phyloP scores from a whole-genome alignment of 2,797 vertebrate genomes.

The Sparidentex hasta region DNA sequence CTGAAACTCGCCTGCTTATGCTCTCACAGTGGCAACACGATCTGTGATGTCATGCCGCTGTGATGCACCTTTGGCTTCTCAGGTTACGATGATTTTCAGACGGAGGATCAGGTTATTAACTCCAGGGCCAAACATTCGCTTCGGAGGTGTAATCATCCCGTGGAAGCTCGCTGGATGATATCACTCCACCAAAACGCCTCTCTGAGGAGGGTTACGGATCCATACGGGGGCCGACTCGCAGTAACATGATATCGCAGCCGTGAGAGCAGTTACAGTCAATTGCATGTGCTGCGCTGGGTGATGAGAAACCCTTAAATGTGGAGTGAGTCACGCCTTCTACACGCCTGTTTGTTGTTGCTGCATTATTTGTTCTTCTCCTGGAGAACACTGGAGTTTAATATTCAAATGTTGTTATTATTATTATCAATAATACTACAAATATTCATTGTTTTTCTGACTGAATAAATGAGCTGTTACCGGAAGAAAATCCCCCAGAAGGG shows the following conservation, averaged over 20 bases:
- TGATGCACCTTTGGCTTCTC: slow-evolving; percentile 38
- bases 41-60: slow-evolving; percentile 39
- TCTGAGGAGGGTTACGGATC: slow-evolving; percentile 34
- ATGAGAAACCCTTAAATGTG: slow-evolving; percentile 50
- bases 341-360: slow-evolving; percentile 15
- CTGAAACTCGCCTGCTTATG: background rate
- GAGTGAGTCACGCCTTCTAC: slow-evolving; percentile 42
- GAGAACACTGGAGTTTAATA: background rate
- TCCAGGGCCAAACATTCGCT: slow-evolving; percentile 32
- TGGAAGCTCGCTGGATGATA: slow-evolving; percentile 51
- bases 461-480: no score
- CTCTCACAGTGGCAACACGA: background rate
- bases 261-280: slow-evolving; percentile 45
- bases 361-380: slow-evolving; percentile 2
- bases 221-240: slow-evolving; percentile 27
- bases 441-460: no score
- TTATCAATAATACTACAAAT: no score
- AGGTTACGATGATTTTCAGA: slow-evolving; percentile 49
- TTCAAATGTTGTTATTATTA: no score
- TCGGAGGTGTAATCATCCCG: slow-evolving; percentile 42
- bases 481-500: no score
- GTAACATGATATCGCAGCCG: slow-evolving; percentile 48
- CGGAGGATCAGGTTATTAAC: slow-evolving; percentile 46
- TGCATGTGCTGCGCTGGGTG: slow-evolving; percentile 14
- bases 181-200: slow-evolving; percentile 40